Base-by-base conservation (phyloP, 2,113 vertebrate species). In the Nettapus auritus region DNA sequence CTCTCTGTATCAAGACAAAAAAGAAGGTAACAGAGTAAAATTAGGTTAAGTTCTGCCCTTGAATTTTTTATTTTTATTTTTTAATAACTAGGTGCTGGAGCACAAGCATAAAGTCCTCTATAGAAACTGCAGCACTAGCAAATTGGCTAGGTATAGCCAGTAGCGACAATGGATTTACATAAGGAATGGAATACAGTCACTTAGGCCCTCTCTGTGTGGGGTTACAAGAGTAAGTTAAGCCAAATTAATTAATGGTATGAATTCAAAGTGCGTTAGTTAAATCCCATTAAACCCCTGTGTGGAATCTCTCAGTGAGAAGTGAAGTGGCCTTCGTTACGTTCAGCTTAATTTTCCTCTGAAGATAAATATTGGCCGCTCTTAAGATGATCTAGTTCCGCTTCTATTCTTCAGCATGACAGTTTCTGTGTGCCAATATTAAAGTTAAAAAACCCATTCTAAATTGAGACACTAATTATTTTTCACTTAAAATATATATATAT, bases 191-290 rank as follows among this genome's bases (percentile, higher is more conserved):
- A 31, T 26, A 70, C 11, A 70, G 89, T 62, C 36, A 63, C 40
- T 82, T 80, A 66, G 19, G 87, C 52, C 29, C 63, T 29, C 25
- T 59, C 64, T 84, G 6, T n/a, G 67, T 25, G 19, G 48, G 79
- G 36, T 69, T 81, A 84, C 2, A 0, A 89, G 40, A 48, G 29
- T 76, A 95, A 90, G 62, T 89, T 89, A 90, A 82, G 66, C 66
- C 57, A 59, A 90, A 89, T 92, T 91, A 97, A 95, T 90, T 86
- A 94, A 73, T 57, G 16, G n/a, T 67, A 78, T 66, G 77, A 93
- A 95, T 90, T 83, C 50, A 66, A 90, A 94, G 53, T 64, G 48
- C 0, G 2, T 88, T 88, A 86, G 88, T 88, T 86, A 95, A 94
- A 92, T 86, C 67, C 28, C 75, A 83, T 89, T 93, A 94, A 96